Conservation (phyloP, 2,113 vertebrate species). For the Castor canadensis region DNA sequence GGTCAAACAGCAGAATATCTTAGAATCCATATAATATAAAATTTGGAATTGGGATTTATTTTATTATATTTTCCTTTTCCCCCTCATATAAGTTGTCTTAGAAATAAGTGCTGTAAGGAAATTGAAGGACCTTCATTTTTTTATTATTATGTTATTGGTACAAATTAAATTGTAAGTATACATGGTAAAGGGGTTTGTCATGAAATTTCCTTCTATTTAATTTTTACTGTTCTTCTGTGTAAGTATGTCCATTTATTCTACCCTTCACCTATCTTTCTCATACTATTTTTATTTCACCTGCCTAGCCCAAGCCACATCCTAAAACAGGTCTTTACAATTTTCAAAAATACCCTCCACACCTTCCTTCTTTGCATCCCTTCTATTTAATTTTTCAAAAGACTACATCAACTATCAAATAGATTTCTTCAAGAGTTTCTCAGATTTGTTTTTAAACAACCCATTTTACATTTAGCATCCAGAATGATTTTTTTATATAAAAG, state of each 20-base stretch:
- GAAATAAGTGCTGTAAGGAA: neutral
- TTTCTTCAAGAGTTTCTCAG: neutral
- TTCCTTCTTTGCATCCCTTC: neutral
- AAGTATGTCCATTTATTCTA: neutral
- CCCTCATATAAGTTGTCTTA: neutral
- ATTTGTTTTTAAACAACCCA: neutral
- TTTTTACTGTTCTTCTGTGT: neutral
- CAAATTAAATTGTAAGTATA: no score
- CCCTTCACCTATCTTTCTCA: rapidly evolving
- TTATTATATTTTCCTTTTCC: neutral
- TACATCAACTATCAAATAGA: neutral
- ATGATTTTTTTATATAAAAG: neutral
- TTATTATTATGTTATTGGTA: no score
- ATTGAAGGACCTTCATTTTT: no score
- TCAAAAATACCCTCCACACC: neutral
- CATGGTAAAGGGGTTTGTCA: no score
- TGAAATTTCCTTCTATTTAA: neutral
- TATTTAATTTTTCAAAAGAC: neutral
- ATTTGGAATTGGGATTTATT: neutral
- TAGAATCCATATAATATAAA: neutral
- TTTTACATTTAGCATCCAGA: neutral
- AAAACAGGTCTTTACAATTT: neutral
- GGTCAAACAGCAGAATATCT: slow-evolving; percentile 1
- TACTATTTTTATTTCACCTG: neutral
- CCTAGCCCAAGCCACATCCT: neutral